Percentiles rank a stretch among this genome's conserved stretches.
These are phyloP conservation scores for Trichacis sp. DNA, from an alignment of 2,888 invertebrate species.

Conservation along the genomic window DNA sequence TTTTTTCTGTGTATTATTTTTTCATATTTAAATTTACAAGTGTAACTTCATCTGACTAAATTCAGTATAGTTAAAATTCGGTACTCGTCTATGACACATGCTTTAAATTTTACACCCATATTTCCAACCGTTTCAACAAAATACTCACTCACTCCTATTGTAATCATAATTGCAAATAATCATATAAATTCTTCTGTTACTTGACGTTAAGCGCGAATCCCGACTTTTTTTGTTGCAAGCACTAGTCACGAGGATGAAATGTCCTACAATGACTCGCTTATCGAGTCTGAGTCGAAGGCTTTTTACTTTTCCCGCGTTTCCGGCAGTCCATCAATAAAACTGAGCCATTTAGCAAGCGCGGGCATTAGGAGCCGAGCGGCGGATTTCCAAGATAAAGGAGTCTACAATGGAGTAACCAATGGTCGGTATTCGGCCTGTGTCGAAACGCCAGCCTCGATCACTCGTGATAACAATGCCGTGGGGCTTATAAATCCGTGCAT, in stretches of 20 bases:
- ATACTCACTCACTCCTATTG: no score
- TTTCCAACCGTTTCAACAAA: no score
- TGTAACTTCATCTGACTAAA: no score
- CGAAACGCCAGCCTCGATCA: slow-evolving; percentile 66
- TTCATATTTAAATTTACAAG: no score
- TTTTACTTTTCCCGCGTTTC: slow-evolving; percentile 40
- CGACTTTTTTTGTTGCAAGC: no score
- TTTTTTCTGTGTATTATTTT: no score
- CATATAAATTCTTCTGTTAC: no score
- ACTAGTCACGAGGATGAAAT: not conserved
- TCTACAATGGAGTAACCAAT: slow-evolving; percentile 64
- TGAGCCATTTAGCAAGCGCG: slow-evolving; percentile 63
- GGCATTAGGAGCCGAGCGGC: slow-evolving; percentile 46
- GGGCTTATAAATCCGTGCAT: slow-evolving; percentile 68
- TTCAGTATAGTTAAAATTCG: no score
- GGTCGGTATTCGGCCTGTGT: slow-evolving; percentile 69
- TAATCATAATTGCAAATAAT: no score
- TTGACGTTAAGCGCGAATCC: no score
- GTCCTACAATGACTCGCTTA: slow-evolving; percentile 42
- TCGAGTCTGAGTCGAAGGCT: slow-evolving; percentile 27
- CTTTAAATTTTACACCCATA: no score
- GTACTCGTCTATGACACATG: no score
- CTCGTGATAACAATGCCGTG: slow-evolving; percentile 66
- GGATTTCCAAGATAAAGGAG: slow-evolving; percentile 68
- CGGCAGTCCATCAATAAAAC: slow-evolving; percentile 65